A percentile compares a stretch with the other conserved stretches of the same genome.
phyloP scores from a whole-genome alignment of 2,797 vertebrate species.

The Sebastiscus albofasciatus region DNA sequence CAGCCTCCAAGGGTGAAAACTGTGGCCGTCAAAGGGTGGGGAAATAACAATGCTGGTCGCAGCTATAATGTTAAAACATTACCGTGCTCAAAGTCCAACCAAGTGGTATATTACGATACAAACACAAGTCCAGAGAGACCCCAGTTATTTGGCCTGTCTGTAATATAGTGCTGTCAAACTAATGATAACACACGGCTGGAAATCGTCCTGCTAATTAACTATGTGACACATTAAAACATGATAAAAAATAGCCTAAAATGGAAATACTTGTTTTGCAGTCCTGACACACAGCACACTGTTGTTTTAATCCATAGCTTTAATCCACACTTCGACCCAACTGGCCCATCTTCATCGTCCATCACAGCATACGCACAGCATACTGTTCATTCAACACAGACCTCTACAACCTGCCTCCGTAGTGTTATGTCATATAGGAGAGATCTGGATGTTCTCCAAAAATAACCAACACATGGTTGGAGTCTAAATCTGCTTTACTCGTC shows the following conservation, averaged over 20 bases:
- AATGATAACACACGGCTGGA: neutral
- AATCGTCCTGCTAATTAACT: neutral
- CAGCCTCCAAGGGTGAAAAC: too few relatives aligned
- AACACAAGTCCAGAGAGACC: neutral
- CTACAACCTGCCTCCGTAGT: slow-evolving; percentile 19
- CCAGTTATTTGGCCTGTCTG: neutral
- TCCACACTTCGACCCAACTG: neutral
- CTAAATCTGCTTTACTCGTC: slow-evolving; percentile 91
- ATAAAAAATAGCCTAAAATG: neutral
- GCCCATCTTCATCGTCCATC: neutral
- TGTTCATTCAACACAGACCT: neutral
- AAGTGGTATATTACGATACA: neutral
- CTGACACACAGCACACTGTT: neutral
- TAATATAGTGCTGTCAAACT: neutral
- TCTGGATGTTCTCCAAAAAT: slow-evolving; percentile 81
- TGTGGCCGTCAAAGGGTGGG: too few relatives aligned
- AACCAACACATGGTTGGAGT: slow-evolving; percentile 79
- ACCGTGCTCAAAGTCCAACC: neutral
- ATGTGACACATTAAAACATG: neutral
- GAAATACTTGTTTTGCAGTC: neutral
- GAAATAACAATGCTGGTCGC: too few relatives aligned
- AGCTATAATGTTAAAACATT: too few relatives aligned
- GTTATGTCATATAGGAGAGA: slow-evolving; percentile 84
- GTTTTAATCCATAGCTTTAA: neutral
- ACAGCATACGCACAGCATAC: neutral